Conservation (phyloP, 2,797 vertebrate species). For the Neopelma chrysocephalum region DNA sequence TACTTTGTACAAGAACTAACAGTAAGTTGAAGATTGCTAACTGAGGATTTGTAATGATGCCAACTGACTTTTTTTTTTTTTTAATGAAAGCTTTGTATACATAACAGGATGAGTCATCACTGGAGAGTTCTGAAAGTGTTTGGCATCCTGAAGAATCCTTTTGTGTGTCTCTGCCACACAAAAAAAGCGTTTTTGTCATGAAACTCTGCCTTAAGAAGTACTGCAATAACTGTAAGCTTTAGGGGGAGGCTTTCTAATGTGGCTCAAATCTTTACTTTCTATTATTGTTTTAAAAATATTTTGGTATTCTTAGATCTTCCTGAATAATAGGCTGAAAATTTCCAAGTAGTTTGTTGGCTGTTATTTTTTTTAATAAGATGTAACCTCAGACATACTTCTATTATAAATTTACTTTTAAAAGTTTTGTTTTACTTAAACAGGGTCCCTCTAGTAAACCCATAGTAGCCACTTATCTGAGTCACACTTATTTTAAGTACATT, state of each 20-base stretch:
- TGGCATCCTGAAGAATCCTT: conserved; percentile 53
- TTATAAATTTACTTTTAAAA: neutral
- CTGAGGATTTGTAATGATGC: conserved; percentile 51
- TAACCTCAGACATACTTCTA: neutral
- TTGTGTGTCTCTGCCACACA: conserved; percentile 8
- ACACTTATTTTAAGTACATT: neutral
- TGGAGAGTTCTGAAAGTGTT: conserved; percentile 57
- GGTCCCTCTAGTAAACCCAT: neutral
- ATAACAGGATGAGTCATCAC: conserved; percentile 58
- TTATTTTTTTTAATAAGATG: neutral
- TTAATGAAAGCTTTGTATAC: conserved; percentile 59
- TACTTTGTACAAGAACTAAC: conserved; percentile 38
- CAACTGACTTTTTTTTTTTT: conserved; percentile 33
- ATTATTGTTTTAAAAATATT: conserved; percentile 1
- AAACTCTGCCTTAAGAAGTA: conserved; percentile 33
- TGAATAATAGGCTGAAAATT: neutral
- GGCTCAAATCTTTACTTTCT: conserved; percentile 1
- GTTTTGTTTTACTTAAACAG: neutral
- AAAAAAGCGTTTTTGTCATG: conserved; percentile 33
- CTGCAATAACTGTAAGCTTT: neutral
- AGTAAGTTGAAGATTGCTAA: conserved; percentile 48
- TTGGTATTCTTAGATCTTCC: conserved; percentile 29
- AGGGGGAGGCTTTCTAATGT: conserved; percentile 10
- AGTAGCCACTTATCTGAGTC: neutral
- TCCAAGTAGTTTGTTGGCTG: neutral